Conservation (phyloP, 2,888 invertebrate genomes). For the Diplazon laetatorius region DNA sequence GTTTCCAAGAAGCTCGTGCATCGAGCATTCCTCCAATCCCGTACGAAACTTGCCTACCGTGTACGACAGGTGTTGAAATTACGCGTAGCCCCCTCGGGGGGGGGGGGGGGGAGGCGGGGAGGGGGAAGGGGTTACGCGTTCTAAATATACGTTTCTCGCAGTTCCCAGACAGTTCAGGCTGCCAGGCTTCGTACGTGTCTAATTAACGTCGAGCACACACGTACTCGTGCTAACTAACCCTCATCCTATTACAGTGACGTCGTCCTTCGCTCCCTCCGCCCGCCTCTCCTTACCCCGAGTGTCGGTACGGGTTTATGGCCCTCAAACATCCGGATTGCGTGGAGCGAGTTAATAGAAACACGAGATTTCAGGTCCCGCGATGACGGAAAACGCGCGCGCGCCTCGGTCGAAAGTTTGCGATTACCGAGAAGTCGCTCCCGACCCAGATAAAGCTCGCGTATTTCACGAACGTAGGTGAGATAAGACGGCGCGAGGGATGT, state of each 20-base stretch:
- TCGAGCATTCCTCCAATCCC: background rate
- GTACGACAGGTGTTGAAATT: constrained; percentile 65
- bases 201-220: constrained; percentile 66
- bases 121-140: no score
- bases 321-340: constrained; percentile 50
- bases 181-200: constrained; percentile 64
- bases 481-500: background rate
- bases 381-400: background rate
- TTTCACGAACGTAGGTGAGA: background rate
- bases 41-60: no score
- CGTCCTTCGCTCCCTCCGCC: constrained; percentile 42
- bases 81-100: constrained; percentile 47
- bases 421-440: background rate
- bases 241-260: constrained; percentile 51
- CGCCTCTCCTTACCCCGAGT: constrained; percentile 2
- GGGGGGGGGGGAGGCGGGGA: no score
- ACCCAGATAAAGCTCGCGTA: background rate
- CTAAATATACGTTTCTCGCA: constrained; percentile 28
- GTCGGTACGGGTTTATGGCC: no score
- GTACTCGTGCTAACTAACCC: constrained; percentile 66
- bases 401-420: background rate
- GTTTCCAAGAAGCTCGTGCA: constrained; percentile 28
- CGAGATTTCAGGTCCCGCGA: constrained; percentile 51
- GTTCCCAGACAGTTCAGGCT: constrained; percentile 41
- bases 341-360: constrained; percentile 60